phyloP scores from a whole-genome alignment of 2,888 invertebrate species.

The Blastobasis lacticolella region DNA sequence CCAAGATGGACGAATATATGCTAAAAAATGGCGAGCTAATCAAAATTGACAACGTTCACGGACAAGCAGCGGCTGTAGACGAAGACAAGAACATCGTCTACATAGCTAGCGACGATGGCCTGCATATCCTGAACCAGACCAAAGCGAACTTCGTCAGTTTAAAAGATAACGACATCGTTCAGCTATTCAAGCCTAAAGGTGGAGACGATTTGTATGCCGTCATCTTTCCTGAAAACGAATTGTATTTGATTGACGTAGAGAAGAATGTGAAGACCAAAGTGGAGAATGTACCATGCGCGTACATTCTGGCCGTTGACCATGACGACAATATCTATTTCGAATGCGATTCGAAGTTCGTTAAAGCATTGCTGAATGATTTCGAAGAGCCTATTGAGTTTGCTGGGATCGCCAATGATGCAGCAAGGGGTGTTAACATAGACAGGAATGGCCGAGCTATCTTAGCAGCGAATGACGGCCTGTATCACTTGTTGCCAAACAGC shows the following conservation, averaged over 20 bases:
- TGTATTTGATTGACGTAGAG: constrained; percentile 40
- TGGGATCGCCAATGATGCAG: constrained; percentile 53
- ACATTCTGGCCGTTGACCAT: constrained; percentile 52
- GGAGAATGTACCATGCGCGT: constrained; percentile 53
- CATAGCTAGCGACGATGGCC: constrained; percentile 53
- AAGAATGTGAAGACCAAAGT: constrained; percentile 47
- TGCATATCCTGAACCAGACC: constrained; percentile 42
- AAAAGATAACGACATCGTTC: constrained; percentile 60
- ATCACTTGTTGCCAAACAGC: constrained; percentile 43
- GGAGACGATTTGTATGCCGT: constrained; percentile 48
- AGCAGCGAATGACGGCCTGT: constrained; percentile 58
- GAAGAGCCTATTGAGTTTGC: constrained; percentile 60
- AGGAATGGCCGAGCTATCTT: constrained; percentile 35
- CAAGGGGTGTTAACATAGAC: constrained; percentile 48
- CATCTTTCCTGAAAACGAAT: constrained; percentile 53
- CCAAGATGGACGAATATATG: constrained; percentile 62
- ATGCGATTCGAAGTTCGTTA: constrained; percentile 63
- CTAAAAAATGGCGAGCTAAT: constrained; percentile 42
- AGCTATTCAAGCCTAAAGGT: constrained; percentile 44
- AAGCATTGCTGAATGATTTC: constrained; percentile 54
- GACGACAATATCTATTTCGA: constrained; percentile 56
- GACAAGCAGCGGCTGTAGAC: constrained; percentile 58
- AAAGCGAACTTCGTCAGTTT: constrained; percentile 44
- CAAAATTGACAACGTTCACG: constrained; percentile 50
- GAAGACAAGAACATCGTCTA: constrained; percentile 41